Percentiles rank a stretch among this genome's conserved stretches.
Evolutionary conservation across 2,797 vertebrate genomes (phyloP).

Genomic region (Gymnodraco acuticeps): DNA sequence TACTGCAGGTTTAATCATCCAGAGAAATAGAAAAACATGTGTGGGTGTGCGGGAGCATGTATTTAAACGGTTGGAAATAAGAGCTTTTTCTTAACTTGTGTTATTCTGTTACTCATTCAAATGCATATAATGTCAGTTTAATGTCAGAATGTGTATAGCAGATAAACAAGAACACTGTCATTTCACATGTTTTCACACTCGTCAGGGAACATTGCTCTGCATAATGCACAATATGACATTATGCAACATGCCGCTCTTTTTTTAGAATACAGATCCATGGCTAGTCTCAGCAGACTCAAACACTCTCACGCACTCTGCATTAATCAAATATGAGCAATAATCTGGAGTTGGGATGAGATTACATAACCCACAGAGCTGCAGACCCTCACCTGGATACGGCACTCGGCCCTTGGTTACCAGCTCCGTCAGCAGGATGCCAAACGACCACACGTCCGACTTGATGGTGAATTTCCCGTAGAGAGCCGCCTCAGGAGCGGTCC

Average conservation of each 20-base stretch:
- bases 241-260: slow-evolving; percentile 58
- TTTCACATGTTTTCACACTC: slow-evolving; percentile 34
- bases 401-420: slow-evolving; percentile 99
- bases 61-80: not conserved
- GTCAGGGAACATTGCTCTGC: slow-evolving; percentile 42
- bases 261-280: slow-evolving; percentile 19
- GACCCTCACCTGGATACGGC: slow-evolving; percentile 94
- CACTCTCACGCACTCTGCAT: slow-evolving; percentile 4
- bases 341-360: slow-evolving; percentile 14
- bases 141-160: slow-evolving; percentile 1
- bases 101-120: not conserved
- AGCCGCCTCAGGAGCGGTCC: slow-evolving; percentile 97
- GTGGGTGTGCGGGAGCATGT: not conserved
- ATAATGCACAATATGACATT: slow-evolving; percentile 53
- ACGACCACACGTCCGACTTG: slow-evolving; percentile 99
- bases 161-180: not conserved
- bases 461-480: slow-evolving; percentile 99
- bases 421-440: slow-evolving; percentile 98
- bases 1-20: not conserved
- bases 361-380: slow-evolving; percentile 6
- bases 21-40: not conserved
- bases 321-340: slow-evolving; percentile 35
- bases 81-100: not conserved
- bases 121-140: not conserved
- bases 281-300: slow-evolving; percentile 3